Conservation (phyloP, 2,888 invertebrate genomes). For the Ceratothoa steindachneri region DNA sequence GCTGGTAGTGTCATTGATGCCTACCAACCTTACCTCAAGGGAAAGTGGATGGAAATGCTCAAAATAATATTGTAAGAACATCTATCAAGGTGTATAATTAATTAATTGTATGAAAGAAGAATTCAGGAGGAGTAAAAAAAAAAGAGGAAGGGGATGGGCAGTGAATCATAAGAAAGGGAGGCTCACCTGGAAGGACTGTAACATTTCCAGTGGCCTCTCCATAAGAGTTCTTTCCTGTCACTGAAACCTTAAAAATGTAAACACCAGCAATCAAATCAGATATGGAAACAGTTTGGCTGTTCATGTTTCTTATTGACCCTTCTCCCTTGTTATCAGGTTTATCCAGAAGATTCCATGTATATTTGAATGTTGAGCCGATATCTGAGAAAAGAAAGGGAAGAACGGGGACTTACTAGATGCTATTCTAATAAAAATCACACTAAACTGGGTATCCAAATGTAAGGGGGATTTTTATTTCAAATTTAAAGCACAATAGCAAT, state of each 20-base stretch:
- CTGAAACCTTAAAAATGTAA: slow-evolving; percentile 80
- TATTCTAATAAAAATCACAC: background rate
- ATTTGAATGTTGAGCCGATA: slow-evolving; percentile 17
- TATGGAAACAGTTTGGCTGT: slow-evolving; percentile 33
- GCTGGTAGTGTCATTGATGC: too few species aligned
- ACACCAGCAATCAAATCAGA: slow-evolving; percentile 58
- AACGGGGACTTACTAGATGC: background rate
- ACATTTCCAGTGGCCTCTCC: slow-evolving; percentile 84
- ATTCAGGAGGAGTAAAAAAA: too few species aligned
- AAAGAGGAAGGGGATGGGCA: too few species aligned
- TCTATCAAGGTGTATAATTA: too few species aligned
- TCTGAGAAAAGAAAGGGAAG: background rate
- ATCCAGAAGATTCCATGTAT: slow-evolving; percentile 40
- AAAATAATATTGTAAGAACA: too few species aligned
- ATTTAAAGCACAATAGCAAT: background rate
- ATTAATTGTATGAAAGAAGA: too few species aligned
- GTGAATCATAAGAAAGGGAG: too few species aligned
- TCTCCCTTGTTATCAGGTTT: slow-evolving; percentile 24
- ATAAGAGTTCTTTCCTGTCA: slow-evolving; percentile 70
- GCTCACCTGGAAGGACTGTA: slow-evolving; percentile 64
- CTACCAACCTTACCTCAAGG: too few species aligned
- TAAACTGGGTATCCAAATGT: background rate
- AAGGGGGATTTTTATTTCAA: background rate
- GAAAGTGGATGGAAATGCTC: too few species aligned
- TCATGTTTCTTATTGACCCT: slow-evolving; percentile 37